phyloP scores from a whole-genome alignment of 2,888 invertebrate species.

The Mechanitis mazaeus region DNA sequence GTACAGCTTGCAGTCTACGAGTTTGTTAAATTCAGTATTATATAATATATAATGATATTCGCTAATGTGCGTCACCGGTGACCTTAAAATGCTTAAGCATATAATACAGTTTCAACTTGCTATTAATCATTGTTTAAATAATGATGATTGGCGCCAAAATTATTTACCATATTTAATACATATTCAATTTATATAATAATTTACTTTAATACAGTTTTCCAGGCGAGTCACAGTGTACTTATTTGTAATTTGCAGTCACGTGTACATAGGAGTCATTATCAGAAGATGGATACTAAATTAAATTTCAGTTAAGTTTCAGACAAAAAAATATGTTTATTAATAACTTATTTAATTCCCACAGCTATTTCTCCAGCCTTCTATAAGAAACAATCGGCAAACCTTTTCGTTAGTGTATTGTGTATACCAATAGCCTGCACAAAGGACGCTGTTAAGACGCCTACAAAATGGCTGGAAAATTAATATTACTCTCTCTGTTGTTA shows the following conservation, averaged over 20 bases:
- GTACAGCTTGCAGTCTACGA: conserved; percentile 3
- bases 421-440: conserved; percentile 10
- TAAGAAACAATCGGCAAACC: conserved; percentile 4
- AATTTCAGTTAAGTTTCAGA: neutral
- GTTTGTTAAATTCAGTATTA: conserved; percentile 16
- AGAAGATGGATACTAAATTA: neutral
- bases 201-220: too few relatives aligned
- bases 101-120: conserved; percentile 7
- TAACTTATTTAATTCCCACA: conserved; percentile 8
- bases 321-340: conserved; percentile 4
- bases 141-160: conserved; percentile 5
- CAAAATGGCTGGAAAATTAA: conserved; percentile 13
- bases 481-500: conserved; percentile 3
- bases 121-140: conserved; percentile 4
- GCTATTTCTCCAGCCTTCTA: conserved; percentile 5
- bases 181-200: neutral
- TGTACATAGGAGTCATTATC: too few relatives aligned
- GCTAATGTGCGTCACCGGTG: conserved; percentile 20
- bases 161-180: neutral
- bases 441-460: conserved; percentile 7
- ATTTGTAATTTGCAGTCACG: too few relatives aligned
- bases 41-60: conserved; percentile 14
- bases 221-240: neutral
- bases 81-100: conserved; percentile 16
- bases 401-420: conserved; percentile 8